Evolutionary conservation across 2,888 invertebrate genomes (phyloP), one percentile per base, ranked within the genome.

Genomic region (Acronicta alni): DNA sequence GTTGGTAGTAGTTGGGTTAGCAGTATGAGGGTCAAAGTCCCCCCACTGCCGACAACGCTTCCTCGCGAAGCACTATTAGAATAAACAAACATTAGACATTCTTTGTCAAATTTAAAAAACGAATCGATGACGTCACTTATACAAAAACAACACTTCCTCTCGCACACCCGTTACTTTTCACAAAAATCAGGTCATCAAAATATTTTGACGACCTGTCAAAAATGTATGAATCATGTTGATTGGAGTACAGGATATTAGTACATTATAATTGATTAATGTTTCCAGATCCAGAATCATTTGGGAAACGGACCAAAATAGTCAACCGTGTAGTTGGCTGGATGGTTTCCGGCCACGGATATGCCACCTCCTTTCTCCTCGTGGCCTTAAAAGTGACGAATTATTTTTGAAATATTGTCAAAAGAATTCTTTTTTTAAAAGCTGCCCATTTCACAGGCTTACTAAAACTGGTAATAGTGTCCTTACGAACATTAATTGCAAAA

Each of bases 181-280:
- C 18, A 59, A 18, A n/a, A 75, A 63, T 56, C 64, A 37, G 76
- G 76, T 68, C 78, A 68, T 66, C 58, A 73, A 60, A 77, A 77
- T 75, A 77, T 77, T 77, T 77, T 75, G 63, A 52, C 49, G 60
- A 20, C 41, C 42, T 71, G 35, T 44, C 45, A 35, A 73, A 73
- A 68, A 55, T 62, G 18, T 61, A 65, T 75, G 68, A 77, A 59
- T 77, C 78, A 78, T 62, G 71, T 75, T 78, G 70, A 78, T 76
- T 67, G 48, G 60, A 59, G 41, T 49, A 47, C 59, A 64, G 79
- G 69, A 72, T 75, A 77, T 78, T 67, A 71, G 56, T 51, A 68
- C 57, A 71, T 69, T 65, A 76, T 72, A 64, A 76, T 52, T 76
- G 76, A 76, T 74, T 72, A 67, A 77, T 77, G 69, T 70, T 73